Conservation (phyloP, 1,140 invertebrate genomes). For the Sycobia sp. region DNA sequence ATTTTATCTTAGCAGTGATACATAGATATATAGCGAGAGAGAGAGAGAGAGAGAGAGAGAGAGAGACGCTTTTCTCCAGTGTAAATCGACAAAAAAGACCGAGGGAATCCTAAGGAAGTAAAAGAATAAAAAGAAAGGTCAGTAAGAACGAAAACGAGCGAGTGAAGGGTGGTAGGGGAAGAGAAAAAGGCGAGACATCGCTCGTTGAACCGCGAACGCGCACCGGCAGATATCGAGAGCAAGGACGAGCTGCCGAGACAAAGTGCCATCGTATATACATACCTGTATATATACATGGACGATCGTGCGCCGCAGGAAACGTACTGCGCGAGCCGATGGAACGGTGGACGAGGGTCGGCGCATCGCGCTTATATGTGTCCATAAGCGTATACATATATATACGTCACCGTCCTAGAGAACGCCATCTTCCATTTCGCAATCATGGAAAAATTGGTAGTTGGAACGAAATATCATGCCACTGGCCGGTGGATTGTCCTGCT, state of each 20-base stretch:
- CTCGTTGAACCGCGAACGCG: background rate
- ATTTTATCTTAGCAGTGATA: too few species aligned
- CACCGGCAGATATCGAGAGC: slow-evolving; percentile 11
- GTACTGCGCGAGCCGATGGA: background rate
- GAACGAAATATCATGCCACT: too few species aligned
- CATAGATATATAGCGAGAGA: too few species aligned
- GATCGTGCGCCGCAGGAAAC: background rate
- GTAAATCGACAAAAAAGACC: background rate
- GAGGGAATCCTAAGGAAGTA: background rate
- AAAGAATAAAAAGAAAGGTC: background rate
- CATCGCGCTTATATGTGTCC: too few species aligned
- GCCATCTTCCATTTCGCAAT: background rate
- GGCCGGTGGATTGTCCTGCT: too few species aligned
- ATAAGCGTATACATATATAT: too few species aligned
- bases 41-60: too few species aligned
- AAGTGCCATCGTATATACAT: slow-evolving; percentile 10
- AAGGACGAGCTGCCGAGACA: slow-evolving; percentile 15
- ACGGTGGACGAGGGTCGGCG: background rate
- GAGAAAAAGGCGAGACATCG: background rate
- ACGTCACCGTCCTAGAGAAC: background rate
- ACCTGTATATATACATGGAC: too few species aligned
- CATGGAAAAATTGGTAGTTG: too few species aligned
- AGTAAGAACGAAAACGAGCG: too few species aligned
- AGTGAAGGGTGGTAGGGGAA: too few species aligned
- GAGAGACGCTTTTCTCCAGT: background rate